Percentiles rank a stretch among this genome's conserved stretches.
phyloP scores from a whole-genome alignment of 2,888 invertebrate genomes.

The Lochmaea crataegi region DNA sequence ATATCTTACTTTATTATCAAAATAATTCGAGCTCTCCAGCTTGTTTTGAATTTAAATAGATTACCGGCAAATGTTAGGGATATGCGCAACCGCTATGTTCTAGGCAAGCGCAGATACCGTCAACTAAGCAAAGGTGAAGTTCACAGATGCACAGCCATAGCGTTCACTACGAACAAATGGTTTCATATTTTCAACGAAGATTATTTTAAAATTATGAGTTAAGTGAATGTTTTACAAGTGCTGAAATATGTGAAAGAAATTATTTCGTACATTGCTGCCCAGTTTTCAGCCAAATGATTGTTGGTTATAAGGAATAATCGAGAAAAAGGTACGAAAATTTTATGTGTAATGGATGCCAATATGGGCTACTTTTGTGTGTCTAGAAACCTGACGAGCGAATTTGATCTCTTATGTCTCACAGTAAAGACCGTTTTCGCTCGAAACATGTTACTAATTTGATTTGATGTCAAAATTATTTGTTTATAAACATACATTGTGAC shows the following conservation, averaged over 20 bases:
- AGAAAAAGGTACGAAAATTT: constrained; percentile 58
- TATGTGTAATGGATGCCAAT: constrained; percentile 62
- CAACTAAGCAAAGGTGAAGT: constrained; percentile 42
- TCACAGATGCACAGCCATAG: constrained; percentile 48
- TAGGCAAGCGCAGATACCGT: constrained; percentile 31
- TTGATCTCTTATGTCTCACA: constrained; percentile 62
- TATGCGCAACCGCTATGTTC: constrained; percentile 7
- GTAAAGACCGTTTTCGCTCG: constrained; percentile 64
- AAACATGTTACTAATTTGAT: constrained; percentile 42
- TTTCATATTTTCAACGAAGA: constrained; percentile 41
- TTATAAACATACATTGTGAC: constrained; percentile 50
- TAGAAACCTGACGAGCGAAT: constrained; percentile 58
- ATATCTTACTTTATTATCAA: neutral
- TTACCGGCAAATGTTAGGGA: constrained; percentile 9
- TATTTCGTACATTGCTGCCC: constrained; percentile 8
- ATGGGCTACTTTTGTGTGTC: constrained; percentile 64
- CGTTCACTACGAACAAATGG: constrained; percentile 49
- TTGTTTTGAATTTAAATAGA: constrained; percentile 26
- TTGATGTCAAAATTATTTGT: constrained; percentile 50
- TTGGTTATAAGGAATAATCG: constrained; percentile 13
- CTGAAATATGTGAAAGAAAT: constrained; percentile 32
- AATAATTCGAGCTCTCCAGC: neutral
- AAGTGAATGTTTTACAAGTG: constrained; percentile 31
- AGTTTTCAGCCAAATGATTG: constrained; percentile 16
- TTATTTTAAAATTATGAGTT: constrained; percentile 41